These are phyloP conservation scores for Enteromius trimaculatus DNA, from an alignment of 2,797 vertebrate genomes.

Conservation along the genomic window DNA sequence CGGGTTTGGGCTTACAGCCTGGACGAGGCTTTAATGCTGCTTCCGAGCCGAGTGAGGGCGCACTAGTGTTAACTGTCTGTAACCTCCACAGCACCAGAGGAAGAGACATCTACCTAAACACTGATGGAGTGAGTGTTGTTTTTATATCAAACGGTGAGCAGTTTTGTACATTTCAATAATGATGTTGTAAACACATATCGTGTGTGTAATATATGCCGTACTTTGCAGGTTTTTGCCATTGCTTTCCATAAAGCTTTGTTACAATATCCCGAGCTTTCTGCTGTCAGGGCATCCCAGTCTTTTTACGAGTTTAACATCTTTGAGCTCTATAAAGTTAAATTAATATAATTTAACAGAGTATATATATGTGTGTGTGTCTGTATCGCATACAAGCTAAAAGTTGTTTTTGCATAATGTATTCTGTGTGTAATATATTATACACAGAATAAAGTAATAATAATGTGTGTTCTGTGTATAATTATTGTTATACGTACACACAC, in stretches of 20 bases:
- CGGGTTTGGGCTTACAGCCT: no score
- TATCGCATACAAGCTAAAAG: no score
- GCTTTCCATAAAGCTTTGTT: not conserved
- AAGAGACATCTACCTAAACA: slow-evolving; percentile 4
- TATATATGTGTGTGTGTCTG: no score
- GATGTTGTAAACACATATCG: not conserved
- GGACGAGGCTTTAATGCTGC: no score
- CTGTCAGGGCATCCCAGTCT: not conserved
- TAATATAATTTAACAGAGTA: no score
- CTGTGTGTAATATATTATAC: no score
- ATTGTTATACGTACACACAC: no score
- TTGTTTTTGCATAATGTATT: no score
- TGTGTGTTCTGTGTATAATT: no score
- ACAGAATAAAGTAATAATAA: no score
- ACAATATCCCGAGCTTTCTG: not conserved
- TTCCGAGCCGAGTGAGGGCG: slow-evolving; percentile 13
- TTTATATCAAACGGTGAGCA: not conserved
- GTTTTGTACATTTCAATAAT: not conserved
- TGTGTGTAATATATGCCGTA: not conserved
- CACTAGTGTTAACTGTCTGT: not conserved
- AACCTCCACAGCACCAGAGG: not conserved
- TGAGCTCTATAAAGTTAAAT: not conserved
- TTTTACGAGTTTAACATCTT: not conserved
- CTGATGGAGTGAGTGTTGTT: not conserved
- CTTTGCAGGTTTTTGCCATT: not conserved